Conservation (phyloP, 2,797 vertebrate species). For the Coracias cyanogaster region DNA sequence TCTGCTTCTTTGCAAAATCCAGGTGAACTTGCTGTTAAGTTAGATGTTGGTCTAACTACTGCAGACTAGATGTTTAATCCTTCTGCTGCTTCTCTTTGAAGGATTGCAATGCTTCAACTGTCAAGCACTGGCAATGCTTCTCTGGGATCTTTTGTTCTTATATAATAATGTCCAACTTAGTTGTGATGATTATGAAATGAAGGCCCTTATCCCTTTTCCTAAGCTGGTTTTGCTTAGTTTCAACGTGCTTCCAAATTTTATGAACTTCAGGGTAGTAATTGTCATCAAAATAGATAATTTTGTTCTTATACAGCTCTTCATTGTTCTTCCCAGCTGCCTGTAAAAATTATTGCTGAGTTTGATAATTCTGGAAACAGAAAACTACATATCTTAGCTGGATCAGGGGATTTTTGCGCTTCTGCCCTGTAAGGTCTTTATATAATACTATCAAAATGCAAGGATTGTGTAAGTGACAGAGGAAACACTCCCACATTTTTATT, state of each 20-base stretch:
- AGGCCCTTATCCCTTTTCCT: background rate
- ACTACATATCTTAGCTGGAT: background rate
- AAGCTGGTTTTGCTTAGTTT: constrained; percentile 42
- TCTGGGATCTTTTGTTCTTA: constrained; percentile 23
- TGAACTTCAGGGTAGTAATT: constrained; percentile 55
- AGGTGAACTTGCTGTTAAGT: background rate
- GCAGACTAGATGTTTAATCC: background rate
- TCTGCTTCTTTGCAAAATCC: background rate
- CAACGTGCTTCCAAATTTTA: constrained; percentile 30
- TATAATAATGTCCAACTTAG: constrained; percentile 23
- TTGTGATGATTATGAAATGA: constrained; percentile 23
- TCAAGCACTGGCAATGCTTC: background rate
- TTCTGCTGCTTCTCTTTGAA: background rate
- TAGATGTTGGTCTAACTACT: background rate
- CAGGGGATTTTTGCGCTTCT: background rate
- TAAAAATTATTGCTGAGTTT: constrained; percentile 18
- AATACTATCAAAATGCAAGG: constrained; percentile 19
- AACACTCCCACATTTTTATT: constrained; percentile 42
- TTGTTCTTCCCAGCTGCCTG: constrained; percentile 34
- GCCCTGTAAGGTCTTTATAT: background rate
- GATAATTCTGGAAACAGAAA: constrained; percentile 52
- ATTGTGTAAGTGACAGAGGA: constrained; percentile 31
- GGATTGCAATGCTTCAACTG: background rate
- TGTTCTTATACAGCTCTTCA: constrained; percentile 37
- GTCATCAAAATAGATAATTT: constrained; percentile 57